Evolutionary conservation across 2,113 vertebrate genomes (phyloP).

Genomic region (Aramus guarauna): DNA sequence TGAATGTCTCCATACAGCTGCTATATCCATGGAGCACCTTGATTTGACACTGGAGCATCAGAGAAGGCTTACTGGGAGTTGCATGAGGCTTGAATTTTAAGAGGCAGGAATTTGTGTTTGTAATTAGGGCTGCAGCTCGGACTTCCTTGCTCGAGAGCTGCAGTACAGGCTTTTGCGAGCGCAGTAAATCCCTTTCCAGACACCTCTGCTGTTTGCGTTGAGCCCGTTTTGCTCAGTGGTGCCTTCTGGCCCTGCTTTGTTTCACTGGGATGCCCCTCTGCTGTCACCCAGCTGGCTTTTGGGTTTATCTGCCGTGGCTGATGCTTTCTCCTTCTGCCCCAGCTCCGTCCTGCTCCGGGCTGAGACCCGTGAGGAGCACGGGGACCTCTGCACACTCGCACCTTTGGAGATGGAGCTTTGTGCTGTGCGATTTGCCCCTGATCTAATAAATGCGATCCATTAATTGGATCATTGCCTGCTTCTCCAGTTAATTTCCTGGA

Average conservation of each 20-base stretch:
- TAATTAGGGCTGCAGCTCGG: not conserved
- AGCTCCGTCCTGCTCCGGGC: not conserved
- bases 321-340: not conserved
- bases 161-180: not conserved
- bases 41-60: not conserved
- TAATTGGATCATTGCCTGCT: conserved; percentile 65
- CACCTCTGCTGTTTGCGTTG: not conserved
- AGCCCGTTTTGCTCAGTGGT: rapidly evolving
- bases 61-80: not conserved
- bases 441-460: conserved; percentile 54
- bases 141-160: not conserved
- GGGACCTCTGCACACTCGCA: not conserved
- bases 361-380: not conserved
- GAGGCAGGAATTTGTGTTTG: not conserved
- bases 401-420: conserved; percentile 2
- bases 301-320: rapidly evolving
- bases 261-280: not conserved
- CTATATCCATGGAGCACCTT: rapidly evolving
- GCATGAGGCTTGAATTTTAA: not conserved
- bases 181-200: not conserved
- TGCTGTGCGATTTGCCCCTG: not conserved
- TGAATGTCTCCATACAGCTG: rapidly evolving
- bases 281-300: not conserved
- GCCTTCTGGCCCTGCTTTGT: not conserved
- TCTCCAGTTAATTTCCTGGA: conserved; percentile 65